Percentiles rank a stretch among this genome's conserved stretches.
These are phyloP conservation scores for Parelbella ahira DNA, from an alignment of 2,888 invertebrate species.

Conservation along the genomic window DNA sequence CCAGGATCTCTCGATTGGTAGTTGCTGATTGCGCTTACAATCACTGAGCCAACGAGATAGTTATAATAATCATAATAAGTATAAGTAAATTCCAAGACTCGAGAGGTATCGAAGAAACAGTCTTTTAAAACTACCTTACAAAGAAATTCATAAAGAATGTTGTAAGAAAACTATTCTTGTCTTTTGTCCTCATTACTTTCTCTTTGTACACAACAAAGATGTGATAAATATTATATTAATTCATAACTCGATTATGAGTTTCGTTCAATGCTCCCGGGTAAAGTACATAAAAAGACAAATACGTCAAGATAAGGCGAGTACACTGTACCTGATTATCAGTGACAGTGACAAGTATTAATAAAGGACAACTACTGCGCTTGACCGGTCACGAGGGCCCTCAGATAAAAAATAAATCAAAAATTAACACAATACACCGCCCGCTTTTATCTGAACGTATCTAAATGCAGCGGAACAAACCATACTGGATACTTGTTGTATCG, in stretches of 20 bases:
- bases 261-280: conserved; percentile 21
- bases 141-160: too few relatives aligned
- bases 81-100: too few relatives aligned
- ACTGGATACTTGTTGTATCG: conserved; percentile 30
- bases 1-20: too few relatives aligned
- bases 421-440: conserved; percentile 63
- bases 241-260: conserved; percentile 30
- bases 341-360: conserved; percentile 76
- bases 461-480: conserved; percentile 57
- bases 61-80: too few relatives aligned
- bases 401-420: conserved; percentile 54
- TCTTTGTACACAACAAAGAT: conserved; percentile 6
- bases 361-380: conserved; percentile 66
- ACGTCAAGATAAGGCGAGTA: conserved; percentile 56
- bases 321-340: conserved; percentile 55
- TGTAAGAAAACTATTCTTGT: neutral
- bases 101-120: too few relatives aligned
- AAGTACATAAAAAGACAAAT: conserved; percentile 49
- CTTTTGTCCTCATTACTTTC: conserved; percentile 8
- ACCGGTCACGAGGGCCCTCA: conserved; percentile 32
- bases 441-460: conserved; percentile 64
- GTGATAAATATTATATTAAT: conserved; percentile 22
- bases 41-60: too few relatives aligned
- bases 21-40: too few relatives aligned
- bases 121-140: too few relatives aligned